A percentile compares a stretch with the other conserved stretches of the same genome.
Evolutionary conservation across 2,888 invertebrate species (phyloP).

Genomic region (Formica aserva): DNA sequence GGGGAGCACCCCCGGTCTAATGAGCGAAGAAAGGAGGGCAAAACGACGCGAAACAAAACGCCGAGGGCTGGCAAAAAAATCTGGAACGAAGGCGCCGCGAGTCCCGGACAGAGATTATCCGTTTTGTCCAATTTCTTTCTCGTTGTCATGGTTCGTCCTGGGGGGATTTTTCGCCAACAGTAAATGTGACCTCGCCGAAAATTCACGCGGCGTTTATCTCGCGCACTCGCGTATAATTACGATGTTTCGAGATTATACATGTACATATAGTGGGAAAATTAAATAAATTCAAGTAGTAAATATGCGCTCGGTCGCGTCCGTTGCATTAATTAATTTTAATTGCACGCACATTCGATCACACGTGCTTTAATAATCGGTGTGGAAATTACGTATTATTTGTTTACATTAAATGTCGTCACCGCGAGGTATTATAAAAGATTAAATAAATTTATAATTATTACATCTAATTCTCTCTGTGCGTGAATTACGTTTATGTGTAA

Average conservation of each 20-base stretch:
- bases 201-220: conserved; percentile 18
- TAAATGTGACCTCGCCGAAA: conserved; percentile 27
- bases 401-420: conserved; percentile 17
- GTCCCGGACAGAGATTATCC: conserved; percentile 36
- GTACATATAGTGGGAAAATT: neutral
- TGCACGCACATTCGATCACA: conserved; percentile 1
- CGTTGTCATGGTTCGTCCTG: conserved; percentile 27
- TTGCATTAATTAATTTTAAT: conserved; percentile 38
- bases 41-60: conserved; percentile 50
- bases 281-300: conserved; percentile 43
- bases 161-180: conserved; percentile 29
- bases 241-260: neutral
- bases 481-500: neutral
- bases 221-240: conserved; percentile 23
- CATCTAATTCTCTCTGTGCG: neutral
- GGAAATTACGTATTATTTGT: conserved; percentile 33
- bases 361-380: conserved; percentile 21
- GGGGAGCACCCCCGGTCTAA: conserved; percentile 58
- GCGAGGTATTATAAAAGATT: conserved; percentile 29
- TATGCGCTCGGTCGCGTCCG: neutral
- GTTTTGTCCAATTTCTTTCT: conserved; percentile 51
- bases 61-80: conserved; percentile 29
- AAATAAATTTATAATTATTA: conserved; percentile 38
- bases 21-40: conserved; percentile 53
- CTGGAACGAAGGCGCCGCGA: conserved; percentile 37